A percentile compares a stretch with the other conserved stretches of the same genome.
Conservation (phyloP, 1,140 invertebrate genomes). For the Frieseomelitta varia region DNA sequence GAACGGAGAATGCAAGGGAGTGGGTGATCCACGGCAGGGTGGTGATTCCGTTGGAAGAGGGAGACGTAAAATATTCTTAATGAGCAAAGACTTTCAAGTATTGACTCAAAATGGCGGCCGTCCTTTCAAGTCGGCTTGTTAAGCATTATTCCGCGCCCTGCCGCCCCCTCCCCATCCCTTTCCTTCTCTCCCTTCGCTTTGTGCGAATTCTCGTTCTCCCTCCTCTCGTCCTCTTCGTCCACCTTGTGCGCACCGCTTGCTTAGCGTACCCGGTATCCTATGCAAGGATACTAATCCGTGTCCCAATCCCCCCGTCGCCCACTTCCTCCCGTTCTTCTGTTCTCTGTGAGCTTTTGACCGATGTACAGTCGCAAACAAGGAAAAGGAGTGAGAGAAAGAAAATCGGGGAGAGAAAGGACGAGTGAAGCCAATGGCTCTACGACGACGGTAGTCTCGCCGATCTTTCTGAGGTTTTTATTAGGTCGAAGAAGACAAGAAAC, state of each 20-base stretch:
- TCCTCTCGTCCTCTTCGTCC: constrained; percentile 5
- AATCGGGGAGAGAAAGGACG: constrained; percentile 30
- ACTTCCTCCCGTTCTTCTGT: too few species aligned
- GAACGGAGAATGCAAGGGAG: constrained; percentile 13
- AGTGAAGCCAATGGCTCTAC: constrained; percentile 32
- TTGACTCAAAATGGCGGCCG: constrained; percentile 81
- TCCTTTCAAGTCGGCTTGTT: constrained; percentile 81
- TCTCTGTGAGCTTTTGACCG: constrained; percentile 17
- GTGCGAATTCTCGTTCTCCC: constrained; percentile 42
- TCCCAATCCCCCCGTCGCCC: not conserved
- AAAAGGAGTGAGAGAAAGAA: constrained; percentile 15
- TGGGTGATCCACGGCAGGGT: constrained; percentile 45
- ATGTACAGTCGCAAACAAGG: constrained; percentile 45
- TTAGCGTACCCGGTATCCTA: constrained; percentile 53
- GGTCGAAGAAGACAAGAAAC: constrained; percentile 39
- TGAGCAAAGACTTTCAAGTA: constrained; percentile 82
- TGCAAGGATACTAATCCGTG: constrained; percentile 42
- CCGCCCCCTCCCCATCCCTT: constrained; percentile 15
- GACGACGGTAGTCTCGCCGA: constrained; percentile 6
- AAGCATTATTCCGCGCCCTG: constrained; percentile 77
- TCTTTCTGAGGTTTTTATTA: constrained; percentile 40
- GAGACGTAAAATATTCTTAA: constrained; percentile 81
- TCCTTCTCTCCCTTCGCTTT: constrained; percentile 45
- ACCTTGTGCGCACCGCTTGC: constrained; percentile 26
- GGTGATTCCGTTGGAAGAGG: constrained; percentile 55